Evolutionary conservation across 2,797 vertebrate species (phyloP).

Genomic region (Chlorospingus semifuscus): DNA sequence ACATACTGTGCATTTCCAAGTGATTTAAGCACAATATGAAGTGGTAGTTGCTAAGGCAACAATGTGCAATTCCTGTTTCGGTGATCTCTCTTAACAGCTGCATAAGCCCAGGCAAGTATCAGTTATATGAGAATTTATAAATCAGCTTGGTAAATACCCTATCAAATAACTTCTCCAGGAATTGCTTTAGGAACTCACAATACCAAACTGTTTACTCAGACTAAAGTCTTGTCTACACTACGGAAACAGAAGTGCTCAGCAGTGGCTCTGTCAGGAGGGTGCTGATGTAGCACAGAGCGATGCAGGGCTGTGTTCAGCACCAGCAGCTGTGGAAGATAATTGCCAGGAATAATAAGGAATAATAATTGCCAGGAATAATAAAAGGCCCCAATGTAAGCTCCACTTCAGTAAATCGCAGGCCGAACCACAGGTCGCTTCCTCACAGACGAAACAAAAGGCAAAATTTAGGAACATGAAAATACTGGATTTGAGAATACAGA

Average conservation of each 20-base stretch:
- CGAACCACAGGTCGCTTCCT: not conserved
- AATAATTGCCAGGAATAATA: not conserved
- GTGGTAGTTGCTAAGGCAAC: slow-evolving; percentile 62
- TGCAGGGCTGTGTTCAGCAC: not conserved
- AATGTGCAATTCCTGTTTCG: not conserved
- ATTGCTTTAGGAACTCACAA: not conserved
- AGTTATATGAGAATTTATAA: slow-evolving; percentile 2
- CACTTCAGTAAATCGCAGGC: not conserved
- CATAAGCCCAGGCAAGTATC: slow-evolving; percentile 6
- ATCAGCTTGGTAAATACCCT: slow-evolving; percentile 13
- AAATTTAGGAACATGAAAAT: not conserved
- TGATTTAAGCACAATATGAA: slow-evolving; percentile 41
- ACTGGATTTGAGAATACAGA: not conserved
- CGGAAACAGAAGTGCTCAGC: not conserved
- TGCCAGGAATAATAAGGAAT: not conserved
- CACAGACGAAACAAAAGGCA: not conserved
- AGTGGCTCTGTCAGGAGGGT: not conserved
- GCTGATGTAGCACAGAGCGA: not conserved
- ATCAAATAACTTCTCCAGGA: slow-evolving; percentile 8
- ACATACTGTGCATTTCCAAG: not conserved
- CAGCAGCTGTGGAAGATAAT: not conserved
- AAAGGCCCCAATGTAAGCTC: rapidly evolving
- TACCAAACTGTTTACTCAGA: not conserved
- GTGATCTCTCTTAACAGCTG: slow-evolving; percentile 38
- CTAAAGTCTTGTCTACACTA: not conserved